phyloP scores from a whole-genome alignment of 1,140 invertebrate genomes.

The Sycobia sp. region DNA sequence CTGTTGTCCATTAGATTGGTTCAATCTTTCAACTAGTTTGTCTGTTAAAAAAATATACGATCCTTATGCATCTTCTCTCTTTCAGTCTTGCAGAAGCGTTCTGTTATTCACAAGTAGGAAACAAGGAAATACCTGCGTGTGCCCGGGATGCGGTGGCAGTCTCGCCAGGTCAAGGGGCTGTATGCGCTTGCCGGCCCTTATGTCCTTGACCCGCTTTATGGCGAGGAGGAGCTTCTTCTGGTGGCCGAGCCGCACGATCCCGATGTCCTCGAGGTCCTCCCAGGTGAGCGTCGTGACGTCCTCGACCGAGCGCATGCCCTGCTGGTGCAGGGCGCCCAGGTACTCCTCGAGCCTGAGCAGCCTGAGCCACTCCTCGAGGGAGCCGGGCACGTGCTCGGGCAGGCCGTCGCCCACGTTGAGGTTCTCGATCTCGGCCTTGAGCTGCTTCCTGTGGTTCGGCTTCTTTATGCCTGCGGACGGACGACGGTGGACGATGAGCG shows the following conservation, averaged over 20 bases:
- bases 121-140: slow-evolving; percentile 53
- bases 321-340: slow-evolving; percentile 81
- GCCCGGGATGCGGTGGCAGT: slow-evolving; percentile 65
- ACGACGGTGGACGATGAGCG: slow-evolving; percentile 1
- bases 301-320: slow-evolving; percentile 93
- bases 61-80: no score
- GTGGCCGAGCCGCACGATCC: slow-evolving; percentile 92
- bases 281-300: slow-evolving; percentile 92
- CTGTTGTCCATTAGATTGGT: no score
- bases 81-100: no score
- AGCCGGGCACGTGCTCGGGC: slow-evolving; percentile 89
- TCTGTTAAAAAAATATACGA: no score
- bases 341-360: slow-evolving; percentile 91
- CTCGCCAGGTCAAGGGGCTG: slow-evolving; percentile 66
- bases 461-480: slow-evolving; percentile 79
- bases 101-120: no score
- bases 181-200: slow-evolving; percentile 83
- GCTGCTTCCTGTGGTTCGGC: slow-evolving; percentile 92
- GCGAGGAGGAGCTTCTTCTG: slow-evolving; percentile 98
- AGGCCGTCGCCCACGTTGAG: slow-evolving; percentile 92
- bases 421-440: slow-evolving; percentile 95
- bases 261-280: slow-evolving; percentile 99
- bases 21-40: no score
- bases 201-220: slow-evolving; percentile 95
- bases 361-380: slow-evolving; percentile 91